Percentiles rank a stretch among this genome's conserved stretches.
Conservation (phyloP, 2,888 invertebrate species). For the Epirrhoe alternata region DNA sequence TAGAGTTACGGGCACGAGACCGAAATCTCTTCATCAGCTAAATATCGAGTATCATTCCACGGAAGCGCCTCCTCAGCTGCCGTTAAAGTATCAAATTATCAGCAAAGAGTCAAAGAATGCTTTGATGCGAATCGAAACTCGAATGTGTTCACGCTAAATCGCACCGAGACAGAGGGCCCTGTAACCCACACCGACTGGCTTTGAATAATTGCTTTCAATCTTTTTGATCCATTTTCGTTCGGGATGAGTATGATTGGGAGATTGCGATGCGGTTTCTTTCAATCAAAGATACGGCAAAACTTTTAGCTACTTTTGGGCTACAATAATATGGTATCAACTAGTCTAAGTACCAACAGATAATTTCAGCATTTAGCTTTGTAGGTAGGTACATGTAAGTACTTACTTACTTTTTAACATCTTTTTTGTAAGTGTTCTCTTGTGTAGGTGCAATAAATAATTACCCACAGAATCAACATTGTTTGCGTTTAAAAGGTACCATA, state of each 20-base stretch:
- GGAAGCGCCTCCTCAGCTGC: conserved; percentile 81
- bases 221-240: conserved; percentile 54
- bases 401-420: too few relatives aligned
- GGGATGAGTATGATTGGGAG: conserved; percentile 31
- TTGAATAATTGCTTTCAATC: conserved; percentile 67
- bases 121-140: conserved; percentile 73
- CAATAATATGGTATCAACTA: too few relatives aligned
- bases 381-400: too few relatives aligned
- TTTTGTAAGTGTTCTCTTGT: too few relatives aligned
- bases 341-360: too few relatives aligned
- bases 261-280: conserved; percentile 17
- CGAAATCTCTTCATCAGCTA: conserved; percentile 77
- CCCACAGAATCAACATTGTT: too few relatives aligned
- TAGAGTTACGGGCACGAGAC: conserved; percentile 78
- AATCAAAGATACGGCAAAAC: conserved; percentile 4
- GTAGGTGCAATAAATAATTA: too few relatives aligned
- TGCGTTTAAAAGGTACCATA: too few relatives aligned
- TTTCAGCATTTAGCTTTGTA: too few relatives aligned
- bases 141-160: conserved; percentile 81
- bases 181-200: conserved; percentile 68
- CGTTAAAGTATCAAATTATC: conserved; percentile 68
- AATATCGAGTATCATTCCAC: conserved; percentile 78
- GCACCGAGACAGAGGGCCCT: conserved; percentile 71
- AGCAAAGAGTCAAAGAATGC: conserved; percentile 67
- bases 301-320: not conserved